A percentile compares a stretch with the other conserved stretches of the same genome.
phyloP scores from a whole-genome alignment of 2,888 invertebrate genomes.

The Xestoiulus laeticollis region DNA sequence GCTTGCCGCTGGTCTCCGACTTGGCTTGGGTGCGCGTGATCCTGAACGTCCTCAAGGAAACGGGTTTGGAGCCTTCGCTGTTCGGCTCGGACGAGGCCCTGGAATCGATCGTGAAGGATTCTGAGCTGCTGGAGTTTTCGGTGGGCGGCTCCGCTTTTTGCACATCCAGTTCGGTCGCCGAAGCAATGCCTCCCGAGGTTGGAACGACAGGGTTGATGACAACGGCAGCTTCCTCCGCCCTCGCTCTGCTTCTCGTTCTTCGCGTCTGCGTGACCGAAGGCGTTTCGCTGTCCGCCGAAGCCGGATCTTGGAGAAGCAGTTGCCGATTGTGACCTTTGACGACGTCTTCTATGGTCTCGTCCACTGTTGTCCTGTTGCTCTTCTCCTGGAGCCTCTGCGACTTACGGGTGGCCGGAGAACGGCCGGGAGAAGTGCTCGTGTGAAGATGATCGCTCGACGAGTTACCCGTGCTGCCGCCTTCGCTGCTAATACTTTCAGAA shows the following conservation, averaged over 20 bases:
- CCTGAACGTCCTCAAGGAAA: constrained; percentile 55
- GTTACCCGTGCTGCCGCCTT: background rate
- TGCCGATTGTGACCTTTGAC: constrained; percentile 72
- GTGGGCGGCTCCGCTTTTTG: background rate
- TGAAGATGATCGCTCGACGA: background rate
- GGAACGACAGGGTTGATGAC: constrained; percentile 18
- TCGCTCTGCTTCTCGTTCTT: constrained; percentile 56
- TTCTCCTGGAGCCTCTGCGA: constrained; percentile 64
- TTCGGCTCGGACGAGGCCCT: background rate
- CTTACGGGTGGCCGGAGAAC: constrained; percentile 58
- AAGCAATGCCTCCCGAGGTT: background rate
- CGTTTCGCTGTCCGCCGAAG: constrained; percentile 18
- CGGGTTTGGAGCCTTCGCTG: constrained; percentile 52
- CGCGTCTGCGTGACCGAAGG: background rate
- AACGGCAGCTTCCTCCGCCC: constrained; percentile 53
- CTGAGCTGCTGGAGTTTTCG: background rate
- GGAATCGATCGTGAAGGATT: constrained; percentile 21
- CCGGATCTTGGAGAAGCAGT: constrained; percentile 9
- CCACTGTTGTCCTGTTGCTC: constrained; percentile 74
- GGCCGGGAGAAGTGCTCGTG: background rate
- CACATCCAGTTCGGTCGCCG: background rate
- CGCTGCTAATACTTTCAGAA: constrained; percentile 21
- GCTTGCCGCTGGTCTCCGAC: constrained; percentile 48
- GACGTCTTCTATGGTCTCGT: constrained; percentile 90
- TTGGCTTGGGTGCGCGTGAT: constrained; percentile 55